These are phyloP conservation scores for Synaphobranchus kaupii DNA, from an alignment of 2,797 vertebrate genomes.

Conservation along the genomic window DNA sequence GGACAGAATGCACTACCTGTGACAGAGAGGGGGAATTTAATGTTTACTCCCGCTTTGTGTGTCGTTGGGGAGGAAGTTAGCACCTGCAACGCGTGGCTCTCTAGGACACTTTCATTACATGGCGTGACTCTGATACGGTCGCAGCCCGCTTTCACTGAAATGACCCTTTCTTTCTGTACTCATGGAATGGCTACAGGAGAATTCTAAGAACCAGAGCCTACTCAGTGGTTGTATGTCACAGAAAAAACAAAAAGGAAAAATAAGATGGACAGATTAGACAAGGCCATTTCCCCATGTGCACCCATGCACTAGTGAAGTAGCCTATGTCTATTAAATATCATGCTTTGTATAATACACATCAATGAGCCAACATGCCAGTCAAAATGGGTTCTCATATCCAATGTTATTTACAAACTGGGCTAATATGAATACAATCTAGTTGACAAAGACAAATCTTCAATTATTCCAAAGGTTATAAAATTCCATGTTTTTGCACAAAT, in stretches of 20 bases:
- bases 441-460: no score
- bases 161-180: not conserved
- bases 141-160: not conserved
- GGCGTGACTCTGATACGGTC: not conserved
- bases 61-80: not conserved
- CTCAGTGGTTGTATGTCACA: not conserved
- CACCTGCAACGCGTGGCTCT: not conserved
- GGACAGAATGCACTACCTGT: not conserved
- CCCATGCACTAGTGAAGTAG: not conserved
- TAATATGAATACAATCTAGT: not conserved
- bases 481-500: no score
- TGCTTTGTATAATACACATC: no score
- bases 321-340: no score
- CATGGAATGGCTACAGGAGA: not conserved
- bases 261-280: not conserved
- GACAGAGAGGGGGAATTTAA: not conserved
- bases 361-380: no score
- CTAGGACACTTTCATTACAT: not conserved
- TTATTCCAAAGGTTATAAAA: no score
- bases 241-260: not conserved
- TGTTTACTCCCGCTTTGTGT: not conserved
- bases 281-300: not conserved
- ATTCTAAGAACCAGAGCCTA: not conserved
- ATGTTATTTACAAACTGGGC: not conserved
- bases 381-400: no score